Evolutionary conservation across 1,140 invertebrate species (phyloP).

Genomic region (Meloidogyne chitwoodi): DNA sequence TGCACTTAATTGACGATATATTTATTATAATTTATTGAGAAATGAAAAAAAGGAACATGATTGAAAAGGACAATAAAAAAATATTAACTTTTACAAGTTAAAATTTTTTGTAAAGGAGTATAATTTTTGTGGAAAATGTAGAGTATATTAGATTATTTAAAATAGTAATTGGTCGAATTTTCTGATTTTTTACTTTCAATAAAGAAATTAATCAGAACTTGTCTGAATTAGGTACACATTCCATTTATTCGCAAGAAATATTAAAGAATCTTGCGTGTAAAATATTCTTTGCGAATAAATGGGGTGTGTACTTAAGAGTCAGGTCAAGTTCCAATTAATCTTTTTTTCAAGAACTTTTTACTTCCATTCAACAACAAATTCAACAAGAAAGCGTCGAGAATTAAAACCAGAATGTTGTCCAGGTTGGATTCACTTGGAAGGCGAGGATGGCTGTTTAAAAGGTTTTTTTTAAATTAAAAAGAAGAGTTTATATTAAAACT

Average conservation of each 20-base stretch:
- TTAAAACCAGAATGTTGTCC: slow-evolving; percentile 62
- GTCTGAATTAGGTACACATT: too few relatives aligned
- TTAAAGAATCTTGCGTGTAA: too few relatives aligned
- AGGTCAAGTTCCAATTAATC: not conserved
- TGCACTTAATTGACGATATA: not conserved
- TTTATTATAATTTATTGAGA: too few relatives aligned
- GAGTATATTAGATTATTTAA: too few relatives aligned
- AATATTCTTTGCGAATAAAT: too few relatives aligned
- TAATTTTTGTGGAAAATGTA: too few relatives aligned
- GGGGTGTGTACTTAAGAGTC: too few relatives aligned
- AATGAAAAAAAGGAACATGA: not conserved
- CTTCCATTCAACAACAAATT: slow-evolving; percentile 61
- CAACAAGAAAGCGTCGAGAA: slow-evolving; percentile 58
- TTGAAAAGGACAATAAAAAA: slow-evolving; percentile 1
- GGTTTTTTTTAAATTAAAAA: slow-evolving; percentile 36
- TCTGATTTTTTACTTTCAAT: too few relatives aligned
- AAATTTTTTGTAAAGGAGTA: not conserved
- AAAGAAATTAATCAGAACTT: too few relatives aligned
- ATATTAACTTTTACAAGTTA: not conserved
- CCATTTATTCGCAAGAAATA: too few relatives aligned
- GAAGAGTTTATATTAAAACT: not conserved
- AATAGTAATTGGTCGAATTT: too few relatives aligned
- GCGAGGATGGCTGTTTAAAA: slow-evolving; percentile 59
- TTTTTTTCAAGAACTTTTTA: slow-evolving; percentile 62
- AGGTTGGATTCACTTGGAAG: slow-evolving; percentile 61